phyloP scores from a whole-genome alignment of 1,140 invertebrate genomes.

The Aphidius gifuensis region DNA sequence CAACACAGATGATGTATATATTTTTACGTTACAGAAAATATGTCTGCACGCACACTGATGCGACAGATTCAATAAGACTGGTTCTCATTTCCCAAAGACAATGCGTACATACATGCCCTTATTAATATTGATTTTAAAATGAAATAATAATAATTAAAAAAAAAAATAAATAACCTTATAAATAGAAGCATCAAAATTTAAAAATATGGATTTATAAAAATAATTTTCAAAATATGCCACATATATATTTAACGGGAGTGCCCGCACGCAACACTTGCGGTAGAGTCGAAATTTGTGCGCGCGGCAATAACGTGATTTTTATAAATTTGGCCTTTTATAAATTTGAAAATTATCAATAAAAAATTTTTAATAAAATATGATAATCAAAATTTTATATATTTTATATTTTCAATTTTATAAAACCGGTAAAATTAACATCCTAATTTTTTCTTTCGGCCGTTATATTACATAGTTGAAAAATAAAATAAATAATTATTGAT shows the following conservation, averaged over 20 bases:
- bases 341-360: constrained; percentile 10
- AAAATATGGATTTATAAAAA: constrained; percentile 33
- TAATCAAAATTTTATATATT: constrained; percentile 1
- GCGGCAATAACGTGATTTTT: constrained; percentile 12
- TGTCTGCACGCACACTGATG: constrained; percentile 42
- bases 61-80: constrained; percentile 54
- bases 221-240: constrained; percentile 37
- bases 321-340: constrained; percentile 11
- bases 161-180: constrained; percentile 30
- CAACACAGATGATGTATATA: constrained; percentile 58
- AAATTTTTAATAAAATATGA: not conserved
- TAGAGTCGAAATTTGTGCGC: constrained; percentile 16
- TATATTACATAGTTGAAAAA: constrained; percentile 20
- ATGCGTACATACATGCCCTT: constrained; percentile 56
- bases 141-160: constrained; percentile 51
- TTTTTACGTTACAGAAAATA: constrained; percentile 58
- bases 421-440: constrained; percentile 52
- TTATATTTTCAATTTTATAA: constrained; percentile 26
- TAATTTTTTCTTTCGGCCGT: constrained; percentile 50
- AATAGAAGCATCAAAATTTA: constrained; percentile 12
- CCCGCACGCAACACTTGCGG: constrained; percentile 44
- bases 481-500: too few species aligned
- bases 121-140: constrained; percentile 43
- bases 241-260: constrained; percentile 38
- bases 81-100: constrained; percentile 56